A percentile compares a stretch with the other conserved stretches of the same genome.
These are phyloP conservation scores for Halichoeres trimaculatus DNA, from an alignment of 2,113 vertebrate species.

Conservation along the genomic window DNA sequence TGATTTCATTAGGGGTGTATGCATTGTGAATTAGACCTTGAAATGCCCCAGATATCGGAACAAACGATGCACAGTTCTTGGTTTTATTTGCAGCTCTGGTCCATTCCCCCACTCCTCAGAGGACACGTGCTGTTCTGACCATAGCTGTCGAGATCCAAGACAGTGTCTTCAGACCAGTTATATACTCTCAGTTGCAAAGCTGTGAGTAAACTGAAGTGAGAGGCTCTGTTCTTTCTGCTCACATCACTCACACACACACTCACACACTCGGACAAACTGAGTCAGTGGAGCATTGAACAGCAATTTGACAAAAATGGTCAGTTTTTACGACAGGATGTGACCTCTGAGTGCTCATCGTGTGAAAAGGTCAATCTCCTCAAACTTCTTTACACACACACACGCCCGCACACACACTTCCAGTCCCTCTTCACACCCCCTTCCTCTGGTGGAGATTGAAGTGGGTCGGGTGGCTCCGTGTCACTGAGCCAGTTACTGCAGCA, in stretches of 20 bases:
- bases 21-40: too few species aligned
- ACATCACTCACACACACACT: constrained; percentile 1
- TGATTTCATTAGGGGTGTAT: too few species aligned
- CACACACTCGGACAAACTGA: constrained; percentile 21
- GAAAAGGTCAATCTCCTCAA: constrained; percentile 53
- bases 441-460: constrained; percentile 48
- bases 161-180: background rate
- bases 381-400: background rate
- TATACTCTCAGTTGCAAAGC: constrained; percentile 7
- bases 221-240: background rate
- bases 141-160: background rate
- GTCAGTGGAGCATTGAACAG: background rate
- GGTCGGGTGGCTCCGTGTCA: constrained; percentile 37
- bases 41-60: too few species aligned
- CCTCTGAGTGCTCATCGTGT: constrained; percentile 39
- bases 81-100: too few species aligned
- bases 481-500: constrained; percentile 47
- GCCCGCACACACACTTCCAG: background rate
- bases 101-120: too few species aligned
- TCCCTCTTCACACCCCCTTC: background rate
- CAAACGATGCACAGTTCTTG: too few species aligned
- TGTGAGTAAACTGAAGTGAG: constrained; percentile 1
- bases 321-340: constrained; percentile 43
- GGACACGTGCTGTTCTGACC: too few species aligned
- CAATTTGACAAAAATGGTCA: constrained; percentile 63